Conservation (phyloP, 2,888 invertebrate species). For the Arrhopalites spinosus region DNA sequence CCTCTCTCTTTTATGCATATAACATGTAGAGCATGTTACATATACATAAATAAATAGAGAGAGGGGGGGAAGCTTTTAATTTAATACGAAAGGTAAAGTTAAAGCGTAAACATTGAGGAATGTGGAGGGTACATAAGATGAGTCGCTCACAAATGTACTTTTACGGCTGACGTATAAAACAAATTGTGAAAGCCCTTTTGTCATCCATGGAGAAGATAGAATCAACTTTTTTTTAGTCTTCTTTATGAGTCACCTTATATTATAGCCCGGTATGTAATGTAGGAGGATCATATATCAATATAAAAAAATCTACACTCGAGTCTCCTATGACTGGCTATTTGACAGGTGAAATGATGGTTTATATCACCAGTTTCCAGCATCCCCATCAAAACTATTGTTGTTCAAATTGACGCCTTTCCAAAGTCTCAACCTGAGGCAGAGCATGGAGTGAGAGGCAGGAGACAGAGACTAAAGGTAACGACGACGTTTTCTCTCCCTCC, state of each 20-base stretch:
- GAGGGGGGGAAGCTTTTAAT: background rate
- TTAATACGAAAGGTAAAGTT: background rate
- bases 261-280: background rate
- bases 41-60: background rate
- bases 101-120: background rate
- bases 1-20: background rate
- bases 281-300: too few species aligned
- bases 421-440: too few species aligned
- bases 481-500: background rate
- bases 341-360: slow-evolving; percentile 21
- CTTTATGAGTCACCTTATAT: background rate
- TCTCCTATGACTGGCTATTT: background rate
- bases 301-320: background rate
- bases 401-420: too few species aligned
- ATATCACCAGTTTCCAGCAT: background rate
- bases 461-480: background rate
- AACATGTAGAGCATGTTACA: too few species aligned
- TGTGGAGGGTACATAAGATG: too few species aligned
- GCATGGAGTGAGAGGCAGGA: background rate
- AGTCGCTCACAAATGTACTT: background rate
- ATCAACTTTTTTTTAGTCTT: background rate
- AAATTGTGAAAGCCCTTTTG: background rate
- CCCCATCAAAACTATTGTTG: background rate
- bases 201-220: background rate
- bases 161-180: background rate